These are phyloP conservation scores for Holacanthella duospinosa DNA, from an alignment of 2,888 invertebrate genomes.

Conservation along the genomic window DNA sequence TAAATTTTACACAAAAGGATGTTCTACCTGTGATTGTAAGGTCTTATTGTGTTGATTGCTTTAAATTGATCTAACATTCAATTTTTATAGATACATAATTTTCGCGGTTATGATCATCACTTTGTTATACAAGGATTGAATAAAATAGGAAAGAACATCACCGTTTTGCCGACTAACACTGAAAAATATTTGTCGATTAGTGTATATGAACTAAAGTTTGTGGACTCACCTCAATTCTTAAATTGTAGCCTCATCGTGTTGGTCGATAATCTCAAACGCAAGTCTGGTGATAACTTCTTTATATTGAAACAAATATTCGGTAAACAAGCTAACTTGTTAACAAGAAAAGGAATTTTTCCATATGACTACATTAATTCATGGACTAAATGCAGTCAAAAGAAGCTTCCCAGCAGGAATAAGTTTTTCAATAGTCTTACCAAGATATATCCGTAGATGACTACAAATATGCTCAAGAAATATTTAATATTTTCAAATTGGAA, in stretches of 20 bases:
- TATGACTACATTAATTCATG: constrained; percentile 22
- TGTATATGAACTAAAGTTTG: constrained; percentile 13
- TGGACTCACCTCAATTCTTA: constrained; percentile 19
- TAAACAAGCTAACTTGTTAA: neutral
- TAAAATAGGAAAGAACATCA: constrained; percentile 7
- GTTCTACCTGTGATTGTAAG: no score
- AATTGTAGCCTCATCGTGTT: constrained; percentile 5
- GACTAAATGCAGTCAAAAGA: constrained; percentile 14
- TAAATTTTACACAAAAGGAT: neutral
- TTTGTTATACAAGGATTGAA: constrained; percentile 10
- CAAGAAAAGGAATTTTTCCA: constrained; percentile 23
- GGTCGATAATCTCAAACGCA: constrained; percentile 6
- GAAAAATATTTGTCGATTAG: constrained; percentile 15
- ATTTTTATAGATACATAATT: constrained; percentile 5
- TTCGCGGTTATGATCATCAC: constrained; percentile 2
- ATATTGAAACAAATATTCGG: constrained; percentile 9
- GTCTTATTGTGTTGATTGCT: no score
- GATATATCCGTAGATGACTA: constrained; percentile 31
- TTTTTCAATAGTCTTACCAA: constrained; percentile 20
- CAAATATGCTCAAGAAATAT: constrained; percentile 26
- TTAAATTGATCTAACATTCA: no score
- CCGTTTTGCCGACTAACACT: constrained; percentile 11
- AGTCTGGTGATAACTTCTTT: neutral
- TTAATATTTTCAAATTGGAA: constrained; percentile 26
- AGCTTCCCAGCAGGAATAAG: constrained; percentile 11